phyloP scores from a whole-genome alignment of 2,888 invertebrate species.

The Pachydiplax longipennis region DNA sequence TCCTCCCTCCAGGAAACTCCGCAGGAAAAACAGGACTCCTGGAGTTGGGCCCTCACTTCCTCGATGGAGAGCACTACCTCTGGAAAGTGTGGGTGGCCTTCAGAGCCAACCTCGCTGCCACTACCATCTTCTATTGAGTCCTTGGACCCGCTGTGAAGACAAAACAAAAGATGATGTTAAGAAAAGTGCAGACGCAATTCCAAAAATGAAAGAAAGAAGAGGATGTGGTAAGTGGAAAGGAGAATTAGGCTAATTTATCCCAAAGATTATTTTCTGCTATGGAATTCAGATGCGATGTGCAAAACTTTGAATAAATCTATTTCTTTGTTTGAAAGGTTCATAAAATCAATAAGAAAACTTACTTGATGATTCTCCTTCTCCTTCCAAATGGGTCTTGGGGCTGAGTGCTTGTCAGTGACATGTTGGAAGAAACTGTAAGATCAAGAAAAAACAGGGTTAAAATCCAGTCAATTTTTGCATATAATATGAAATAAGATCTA shows the following conservation, averaged over 20 bases:
- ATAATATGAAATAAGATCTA: no score
- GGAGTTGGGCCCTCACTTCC: constrained; percentile 73
- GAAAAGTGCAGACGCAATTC: not conserved
- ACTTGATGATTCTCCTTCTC: constrained; percentile 31
- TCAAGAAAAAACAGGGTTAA: constrained; percentile 18
- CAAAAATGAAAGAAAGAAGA: not conserved
- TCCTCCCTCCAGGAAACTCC: constrained; percentile 82
- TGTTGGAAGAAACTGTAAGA: constrained; percentile 51
- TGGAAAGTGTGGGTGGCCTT: constrained; percentile 47
- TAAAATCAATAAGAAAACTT: not conserved
- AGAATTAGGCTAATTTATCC: no score
- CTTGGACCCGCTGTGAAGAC: constrained; percentile 51
- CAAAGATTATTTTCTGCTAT: no score
- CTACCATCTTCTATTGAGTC: constrained; percentile 54
- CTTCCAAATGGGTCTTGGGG: constrained; percentile 47
- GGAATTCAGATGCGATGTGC: no score
- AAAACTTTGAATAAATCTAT: no score
- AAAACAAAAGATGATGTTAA: not conserved
- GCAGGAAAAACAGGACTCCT: constrained; percentile 65
- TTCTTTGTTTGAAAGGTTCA: no score
- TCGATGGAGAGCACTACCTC: constrained; percentile 68
- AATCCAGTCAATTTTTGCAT: not conserved
- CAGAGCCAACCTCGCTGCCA: constrained; percentile 50
- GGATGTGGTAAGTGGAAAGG: no score
- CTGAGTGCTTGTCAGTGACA: constrained; percentile 51